Conservation (phyloP, 2,888 invertebrate genomes). For the Leptinotarsa haldemani region DNA sequence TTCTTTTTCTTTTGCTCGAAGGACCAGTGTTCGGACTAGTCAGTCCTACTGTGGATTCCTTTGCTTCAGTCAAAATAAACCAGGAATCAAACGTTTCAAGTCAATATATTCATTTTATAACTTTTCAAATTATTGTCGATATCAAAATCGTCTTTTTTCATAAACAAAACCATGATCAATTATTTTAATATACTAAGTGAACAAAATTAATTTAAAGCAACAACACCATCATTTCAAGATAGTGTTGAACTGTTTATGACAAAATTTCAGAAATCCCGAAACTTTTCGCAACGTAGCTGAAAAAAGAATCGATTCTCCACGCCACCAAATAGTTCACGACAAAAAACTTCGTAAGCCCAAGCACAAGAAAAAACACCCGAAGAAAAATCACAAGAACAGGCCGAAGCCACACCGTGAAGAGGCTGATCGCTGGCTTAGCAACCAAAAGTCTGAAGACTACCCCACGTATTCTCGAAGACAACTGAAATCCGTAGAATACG, state of each 20-base stretch:
- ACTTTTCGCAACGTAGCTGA: neutral
- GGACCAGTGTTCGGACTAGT: too few relatives aligned
- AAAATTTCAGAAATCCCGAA: neutral
- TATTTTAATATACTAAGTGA: too few relatives aligned
- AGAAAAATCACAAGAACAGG: conserved; percentile 15
- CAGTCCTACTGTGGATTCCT: too few relatives aligned
- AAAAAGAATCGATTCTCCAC: neutral
- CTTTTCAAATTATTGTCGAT: too few relatives aligned
- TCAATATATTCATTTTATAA: too few relatives aligned
- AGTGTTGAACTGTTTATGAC: neutral
- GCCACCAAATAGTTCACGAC: neutral
- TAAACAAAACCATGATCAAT: too few relatives aligned
- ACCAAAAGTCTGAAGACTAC: conserved; percentile 25
- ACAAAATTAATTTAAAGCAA: too few relatives aligned
- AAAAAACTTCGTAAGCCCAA: neutral
- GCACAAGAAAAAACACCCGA: conserved; percentile 9
- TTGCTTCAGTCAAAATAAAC: too few relatives aligned
- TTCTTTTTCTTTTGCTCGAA: too few relatives aligned
- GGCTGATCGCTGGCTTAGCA: conserved; percentile 14
- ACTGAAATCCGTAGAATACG: conserved; percentile 44
- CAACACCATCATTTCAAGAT: neutral
- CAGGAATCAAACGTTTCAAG: too few relatives aligned
- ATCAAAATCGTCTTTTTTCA: too few relatives aligned
- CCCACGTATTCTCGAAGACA: conserved; percentile 43
- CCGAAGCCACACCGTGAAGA: neutral